Evolutionary conservation across 2,113 vertebrate species (phyloP), one percentile per base, ranked within the genome.

Genomic region (Actinemys pallida): DNA sequence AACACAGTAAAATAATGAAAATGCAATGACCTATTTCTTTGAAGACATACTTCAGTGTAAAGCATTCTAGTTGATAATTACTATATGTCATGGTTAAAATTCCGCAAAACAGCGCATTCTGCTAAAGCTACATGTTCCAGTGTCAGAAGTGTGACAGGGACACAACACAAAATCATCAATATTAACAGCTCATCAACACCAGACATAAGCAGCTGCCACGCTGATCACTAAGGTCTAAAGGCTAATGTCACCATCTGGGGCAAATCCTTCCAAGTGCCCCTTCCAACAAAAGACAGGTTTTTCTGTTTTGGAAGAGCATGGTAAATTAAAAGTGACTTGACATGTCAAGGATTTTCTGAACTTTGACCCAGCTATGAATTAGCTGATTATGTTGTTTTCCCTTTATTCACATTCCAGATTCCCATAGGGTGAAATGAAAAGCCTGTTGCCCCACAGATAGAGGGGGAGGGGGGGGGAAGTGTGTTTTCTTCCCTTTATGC

Each of bases 1-100:
- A 97, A 95, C 79, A 93, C 81, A 95, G 57, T 85, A 88, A 95
- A 94, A 94, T 88, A 97, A 96, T 39, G 82, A n/a, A 95, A 96
- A 91, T 13, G 42, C 54, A 62, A 52, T 90, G 65, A 83, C 42
- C 9, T 45, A n/a, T 1, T 86, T 79, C 83, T 93, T 95, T 94
- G 86, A 93, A 93, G 93, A 92, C 81, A 91, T 95, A 95, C 16
- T 0, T 62, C 57, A 16, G 10, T 4, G 42, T 39, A 78, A 89
- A 90, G 76, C 54, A 27, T 65, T 10, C 42, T 42, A 19, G 20
- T 27, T 93, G 94, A 85, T 95, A 95, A 91, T 52, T 81, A 69
- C 86, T 45, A 42, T 81, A 53, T 75, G 65, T 4, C 87, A 59
- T 52, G 49, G 24, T 56, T 88, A 81, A 86, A 42, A 89, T 91